Evolutionary conservation across 2,888 invertebrate genomes (phyloP), one percentile per base, ranked within the genome.

Genomic region (Dicranocentrus wangi): DNA sequence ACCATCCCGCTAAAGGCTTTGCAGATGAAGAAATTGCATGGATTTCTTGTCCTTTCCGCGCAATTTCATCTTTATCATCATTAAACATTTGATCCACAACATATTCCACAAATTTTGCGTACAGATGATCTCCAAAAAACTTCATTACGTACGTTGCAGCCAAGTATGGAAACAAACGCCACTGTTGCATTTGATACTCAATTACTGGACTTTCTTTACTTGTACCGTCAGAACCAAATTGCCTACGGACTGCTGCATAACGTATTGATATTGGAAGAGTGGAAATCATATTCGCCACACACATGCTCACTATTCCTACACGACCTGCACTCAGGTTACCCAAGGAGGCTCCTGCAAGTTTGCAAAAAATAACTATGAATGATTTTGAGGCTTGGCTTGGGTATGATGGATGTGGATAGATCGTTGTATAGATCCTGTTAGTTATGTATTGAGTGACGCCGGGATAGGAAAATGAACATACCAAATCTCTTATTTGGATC

Each of bases 401-500:
- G n/a, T n/a, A n/a, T n/a, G n/a, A n/a, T n/a, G n/a, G n/a, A n/a
- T n/a, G n/a, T n/a, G n/a, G n/a, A n/a, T n/a, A n/a, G n/a, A n/a
- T n/a, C n/a, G n/a, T n/a, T n/a, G n/a, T n/a, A n/a, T n/a, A n/a
- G n/a, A n/a, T n/a, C n/a, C n/a, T n/a, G n/a, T n/a, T n/a, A n/a
- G n/a, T n/a, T n/a, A n/a, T n/a, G n/a, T n/a, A n/a, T n/a, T n/a
- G n/a, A n/a, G n/a, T 15, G 47, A 47, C 25, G 1, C 2, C 13
- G 43, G 10, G 42, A 66, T 42, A 17, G 27, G 32, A 27, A 60
- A 60, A 1, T 60, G 53, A n/a, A 53, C 17, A 3, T 89, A 88
- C 92, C 96, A 85, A 97, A 91, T 87, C 96, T 93, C 88, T 93
- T 93, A 47, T 93, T 94, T 0, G 96, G 95, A 87, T 97, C 96